phyloP scores from a whole-genome alignment of 2,797 vertebrate genomes.

The Chromobotia macracanthus region DNA sequence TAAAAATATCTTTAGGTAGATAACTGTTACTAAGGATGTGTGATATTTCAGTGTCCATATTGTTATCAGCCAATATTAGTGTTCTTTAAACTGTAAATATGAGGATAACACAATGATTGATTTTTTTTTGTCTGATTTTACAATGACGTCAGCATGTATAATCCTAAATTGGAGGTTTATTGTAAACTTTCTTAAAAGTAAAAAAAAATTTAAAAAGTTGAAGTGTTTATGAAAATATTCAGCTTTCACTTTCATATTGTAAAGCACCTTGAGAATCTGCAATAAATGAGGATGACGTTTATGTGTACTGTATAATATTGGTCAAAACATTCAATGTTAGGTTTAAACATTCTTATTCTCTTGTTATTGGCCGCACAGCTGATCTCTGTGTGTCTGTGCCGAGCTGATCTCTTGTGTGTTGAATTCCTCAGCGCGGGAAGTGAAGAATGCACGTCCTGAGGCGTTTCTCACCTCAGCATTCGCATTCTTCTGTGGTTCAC shows the following conservation, averaged over 20 bases:
- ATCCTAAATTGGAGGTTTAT: not conserved
- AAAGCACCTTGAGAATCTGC: too few relatives aligned
- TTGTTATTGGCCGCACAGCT: not conserved
- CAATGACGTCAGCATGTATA: not conserved
- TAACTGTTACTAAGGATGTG: not conserved
- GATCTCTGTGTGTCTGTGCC: not conserved
- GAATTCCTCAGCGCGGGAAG: not conserved
- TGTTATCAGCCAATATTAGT: too few relatives aligned
- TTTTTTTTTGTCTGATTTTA: too few relatives aligned
- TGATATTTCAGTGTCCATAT: not conserved
- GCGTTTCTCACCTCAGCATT: constrained; percentile 22
- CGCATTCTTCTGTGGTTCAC: not conserved
- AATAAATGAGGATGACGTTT: too few relatives aligned
- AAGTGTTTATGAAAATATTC: too few relatives aligned
- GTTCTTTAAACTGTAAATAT: not conserved
- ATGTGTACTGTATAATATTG: too few relatives aligned
- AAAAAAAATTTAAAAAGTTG: too few relatives aligned
- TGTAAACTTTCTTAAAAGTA: too few relatives aligned
- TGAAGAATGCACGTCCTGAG: constrained; percentile 22
- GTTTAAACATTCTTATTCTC: not conserved
- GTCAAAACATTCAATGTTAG: too few relatives aligned
- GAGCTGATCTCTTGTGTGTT: not conserved
- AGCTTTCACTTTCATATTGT: too few relatives aligned
- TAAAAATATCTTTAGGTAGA: not conserved
- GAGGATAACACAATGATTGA: too few relatives aligned